Evolutionary conservation across 2,888 invertebrate species (phyloP).

Genomic region (Cosmorhoe ocellata): DNA sequence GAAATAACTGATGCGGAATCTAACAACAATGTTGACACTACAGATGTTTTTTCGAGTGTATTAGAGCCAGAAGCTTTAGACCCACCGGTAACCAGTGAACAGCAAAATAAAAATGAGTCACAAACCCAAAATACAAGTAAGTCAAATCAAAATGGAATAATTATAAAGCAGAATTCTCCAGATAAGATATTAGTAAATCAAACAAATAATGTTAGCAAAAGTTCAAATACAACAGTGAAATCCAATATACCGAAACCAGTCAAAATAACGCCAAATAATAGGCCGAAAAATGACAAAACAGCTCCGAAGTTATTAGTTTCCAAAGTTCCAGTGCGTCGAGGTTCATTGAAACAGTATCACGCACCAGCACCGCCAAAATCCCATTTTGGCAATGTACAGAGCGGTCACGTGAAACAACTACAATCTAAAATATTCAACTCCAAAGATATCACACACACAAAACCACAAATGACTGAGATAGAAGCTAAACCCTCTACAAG

Average conservation of each 20-base stretch:
- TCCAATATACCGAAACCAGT: conserved; percentile 74
- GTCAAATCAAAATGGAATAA: conserved; percentile 10
- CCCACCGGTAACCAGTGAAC: background rate
- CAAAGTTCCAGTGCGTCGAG: conserved; percentile 69
- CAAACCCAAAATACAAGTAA: conserved; percentile 1
- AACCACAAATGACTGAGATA: conserved; percentile 36
- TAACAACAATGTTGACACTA: background rate
- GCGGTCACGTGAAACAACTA: conserved; percentile 74
- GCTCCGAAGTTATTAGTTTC: conserved; percentile 62
- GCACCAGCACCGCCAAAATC: conserved; percentile 74
- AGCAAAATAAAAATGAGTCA: background rate
- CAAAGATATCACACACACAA: conserved; percentile 44
- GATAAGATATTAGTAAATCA: conserved; percentile 26
- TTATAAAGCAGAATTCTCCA: conserved; percentile 12
- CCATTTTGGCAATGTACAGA: conserved; percentile 73
- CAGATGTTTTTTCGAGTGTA: background rate
- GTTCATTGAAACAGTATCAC: conserved; percentile 66
- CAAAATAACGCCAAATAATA: conserved; percentile 54
- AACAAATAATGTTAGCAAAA: conserved; percentile 30
- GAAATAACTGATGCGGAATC: background rate
- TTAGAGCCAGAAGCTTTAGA: background rate
- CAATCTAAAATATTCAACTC: conserved; percentile 68
- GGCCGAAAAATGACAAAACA: conserved; percentile 61
- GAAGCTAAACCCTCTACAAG: conserved; percentile 64
- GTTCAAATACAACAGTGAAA: conserved; percentile 38